Percentiles rank a stretch among this genome's conserved stretches.
These are phyloP conservation scores for Rhopalosiphum padi DNA, from an alignment of 1,140 invertebrate genomes.

Conservation along the genomic window DNA sequence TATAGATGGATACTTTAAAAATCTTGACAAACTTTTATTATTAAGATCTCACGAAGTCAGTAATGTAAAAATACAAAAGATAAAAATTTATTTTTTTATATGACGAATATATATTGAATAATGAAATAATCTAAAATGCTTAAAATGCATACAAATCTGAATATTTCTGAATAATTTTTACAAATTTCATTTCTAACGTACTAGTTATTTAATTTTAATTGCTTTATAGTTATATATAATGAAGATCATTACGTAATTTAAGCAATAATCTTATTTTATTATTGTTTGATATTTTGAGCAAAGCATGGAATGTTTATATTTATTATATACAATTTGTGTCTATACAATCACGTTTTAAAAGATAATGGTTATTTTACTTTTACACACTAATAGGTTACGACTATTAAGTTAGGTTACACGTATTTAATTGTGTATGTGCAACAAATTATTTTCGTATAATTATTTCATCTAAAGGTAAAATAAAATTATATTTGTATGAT, in stretches of 20 bases:
- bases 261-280: too few relatives aligned
- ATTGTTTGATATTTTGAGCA: neutral
- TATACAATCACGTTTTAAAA: too few relatives aligned
- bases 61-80: neutral
- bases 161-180: neutral
- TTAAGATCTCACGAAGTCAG: neutral
- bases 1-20: neutral
- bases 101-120: neutral
- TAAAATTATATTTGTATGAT: too few relatives aligned
- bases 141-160: neutral
- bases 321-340: too few relatives aligned
- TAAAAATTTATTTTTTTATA: neutral
- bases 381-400: too few relatives aligned
- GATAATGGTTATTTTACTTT: too few relatives aligned
- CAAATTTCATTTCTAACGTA: neutral
- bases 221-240: too few relatives aligned
- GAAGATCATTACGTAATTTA: too few relatives aligned
- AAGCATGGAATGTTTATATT: neutral
- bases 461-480: too few relatives aligned
- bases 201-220: neutral
- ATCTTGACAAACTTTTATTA: slow-evolving; percentile 12
- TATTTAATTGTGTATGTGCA: too few relatives aligned
- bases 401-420: too few relatives aligned
- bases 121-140: neutral
- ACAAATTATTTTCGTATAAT: too few relatives aligned